phyloP scores from a whole-genome alignment of 2,113 vertebrate species.

The Camelus dromedarius region DNA sequence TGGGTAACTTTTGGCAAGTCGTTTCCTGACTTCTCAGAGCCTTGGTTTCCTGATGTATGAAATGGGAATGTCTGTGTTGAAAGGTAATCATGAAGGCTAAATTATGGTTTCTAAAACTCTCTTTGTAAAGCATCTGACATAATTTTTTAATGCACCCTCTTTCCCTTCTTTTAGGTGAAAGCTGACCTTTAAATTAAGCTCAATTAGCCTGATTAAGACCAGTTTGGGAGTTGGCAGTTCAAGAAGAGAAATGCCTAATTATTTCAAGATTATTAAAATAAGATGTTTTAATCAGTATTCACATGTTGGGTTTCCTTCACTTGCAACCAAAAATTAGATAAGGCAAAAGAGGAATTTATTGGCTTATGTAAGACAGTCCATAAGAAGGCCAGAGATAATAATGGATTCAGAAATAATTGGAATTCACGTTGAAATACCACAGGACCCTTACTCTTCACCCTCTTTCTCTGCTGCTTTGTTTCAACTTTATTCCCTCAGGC shows the following conservation, averaged over 20 bases:
- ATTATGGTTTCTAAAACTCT: conserved; percentile 29
- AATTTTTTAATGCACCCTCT: conserved; percentile 49
- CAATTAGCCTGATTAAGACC: conserved; percentile 62
- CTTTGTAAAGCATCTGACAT: background rate
- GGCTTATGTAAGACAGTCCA: conserved; percentile 21
- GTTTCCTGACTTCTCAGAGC: conserved; percentile 16
- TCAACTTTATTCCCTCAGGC: conserved; percentile 31
- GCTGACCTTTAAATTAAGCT: conserved; percentile 74
- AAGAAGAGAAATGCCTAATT: conserved; percentile 64
- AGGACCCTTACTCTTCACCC: background rate
- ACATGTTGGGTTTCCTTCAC: conserved; percentile 40
- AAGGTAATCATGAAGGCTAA: background rate
- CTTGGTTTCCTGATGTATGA: conserved; percentile 10
- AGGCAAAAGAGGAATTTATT: conserved; percentile 48
- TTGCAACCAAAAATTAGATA: conserved; percentile 51
- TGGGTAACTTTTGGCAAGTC: background rate
- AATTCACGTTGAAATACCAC: conserved; percentile 13
- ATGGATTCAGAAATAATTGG: conserved; percentile 45
- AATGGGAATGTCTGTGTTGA: background rate
- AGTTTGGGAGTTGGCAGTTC: conserved; percentile 37
- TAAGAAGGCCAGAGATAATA: conserved; percentile 45
- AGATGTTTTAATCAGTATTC: conserved; percentile 61
- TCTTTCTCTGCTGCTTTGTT: conserved; percentile 38
- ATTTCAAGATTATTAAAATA: conserved; percentile 68
- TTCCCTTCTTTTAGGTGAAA: conserved; percentile 45